Evolutionary conservation across 1,140 invertebrate species (phyloP), one percentile per base, ranked within the genome.

Genomic region (Drosophila sulfurigaster): DNA sequence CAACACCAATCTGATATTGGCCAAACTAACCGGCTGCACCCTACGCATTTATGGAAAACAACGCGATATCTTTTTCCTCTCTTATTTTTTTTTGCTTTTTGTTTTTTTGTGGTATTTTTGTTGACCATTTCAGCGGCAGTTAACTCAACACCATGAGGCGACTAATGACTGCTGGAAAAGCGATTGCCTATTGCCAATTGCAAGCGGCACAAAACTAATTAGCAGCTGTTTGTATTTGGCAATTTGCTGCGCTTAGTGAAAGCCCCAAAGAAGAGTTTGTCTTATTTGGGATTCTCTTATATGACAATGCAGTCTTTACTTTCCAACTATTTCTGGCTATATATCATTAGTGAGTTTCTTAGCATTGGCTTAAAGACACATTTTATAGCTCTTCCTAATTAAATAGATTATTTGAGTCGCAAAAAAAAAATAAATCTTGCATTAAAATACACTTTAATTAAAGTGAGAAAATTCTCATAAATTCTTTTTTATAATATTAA

Each of bases 21-120:
- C 57, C 48, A 62, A 25, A 51, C 25, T 48, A 58, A 57, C 60
- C 60, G 51, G 62, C 74, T 72, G 69, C 72, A 75, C 65, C 71
- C 64, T 67, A 72, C 69, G 69, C 69, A 66, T 66, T 72, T 72
- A 72, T 72, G 69, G 69, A 49, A 38, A 72, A 43, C 63, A 66
- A 65, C 60, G 13, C 62, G 28, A 57, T 43, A 51, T 43, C 35
- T n/a, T 20, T 41, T 57, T 41, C 1, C 8, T 11, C 5, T 13
- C 10, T 54, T 35, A 5, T 35, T 3, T n/a, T 7, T 43, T 28
- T 25, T 0, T n/a, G n/a, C n/a, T 4, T 11, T 11, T n/a, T 51
- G 2, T 20, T 20, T 20, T 4, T 52, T 13, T 5, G 8, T 25
- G 5, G 3, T 16, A 30, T 10, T 13, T n/a, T 28, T 11, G 32